Evolutionary conservation across 2,888 invertebrate genomes (phyloP), one percentile per base, ranked within the genome.

Genomic region (Blastobasis adustella): DNA sequence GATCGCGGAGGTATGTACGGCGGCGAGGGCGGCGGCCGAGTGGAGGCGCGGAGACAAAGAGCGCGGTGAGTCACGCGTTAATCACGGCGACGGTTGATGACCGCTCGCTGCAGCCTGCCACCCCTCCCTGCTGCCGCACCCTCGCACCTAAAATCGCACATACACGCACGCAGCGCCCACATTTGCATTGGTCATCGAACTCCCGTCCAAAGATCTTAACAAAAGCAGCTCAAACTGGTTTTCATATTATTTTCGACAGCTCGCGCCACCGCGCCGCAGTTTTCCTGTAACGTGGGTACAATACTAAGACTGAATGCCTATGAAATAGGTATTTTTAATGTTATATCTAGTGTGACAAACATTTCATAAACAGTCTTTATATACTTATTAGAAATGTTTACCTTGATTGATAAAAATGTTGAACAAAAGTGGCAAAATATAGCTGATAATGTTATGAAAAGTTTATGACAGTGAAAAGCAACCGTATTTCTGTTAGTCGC

Each of bases 141-240:
- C 79, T 80, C 76, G 74, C 73, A 66, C 71, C 76, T 75, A 73
- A 76, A 76, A 74, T 75, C 73, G 76, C 82, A 76, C 73, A 69
- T 70, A 66, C 65, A 61, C 62, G 9, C 42, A 42, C 10, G 58
- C 55, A 54, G 58, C 58, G 63, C 64, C 67, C 63, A 65, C 71
- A 73, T 77, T 77, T 76, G 79, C 80, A 77, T 79, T 82, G 83
- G 86, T 85, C 85, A 81, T 82, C 85, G 84, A 85, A 85, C 85
- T 79, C 73, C 64, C 69, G 71, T 67, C 75, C 79, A 82, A 82
- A 79, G 69, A 74, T 75, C 75, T 73, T 76, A 75, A 82, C 79
- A 74, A 81, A 81, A 82, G 82, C 83, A 75, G 79, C 70, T 75
- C 66, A 78, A 87, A 86, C 86, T 84, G 86, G 87, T 87, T 87